Conservation (phyloP, 2,888 invertebrate species). For the Doris montereyensis region DNA sequence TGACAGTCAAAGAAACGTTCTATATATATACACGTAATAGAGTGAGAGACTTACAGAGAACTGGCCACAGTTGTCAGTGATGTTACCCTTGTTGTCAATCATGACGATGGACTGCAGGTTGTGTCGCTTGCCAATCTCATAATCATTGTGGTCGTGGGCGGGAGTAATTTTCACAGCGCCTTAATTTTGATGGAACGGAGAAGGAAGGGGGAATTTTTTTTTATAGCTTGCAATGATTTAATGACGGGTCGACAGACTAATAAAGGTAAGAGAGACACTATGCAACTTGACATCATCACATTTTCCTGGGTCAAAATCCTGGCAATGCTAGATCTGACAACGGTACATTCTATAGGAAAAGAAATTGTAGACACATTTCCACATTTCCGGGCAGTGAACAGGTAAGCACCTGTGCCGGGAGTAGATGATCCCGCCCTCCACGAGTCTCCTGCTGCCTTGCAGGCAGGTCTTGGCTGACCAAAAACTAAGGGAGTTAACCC, state of each 20-base stretch:
- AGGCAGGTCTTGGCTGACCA: too few species aligned
- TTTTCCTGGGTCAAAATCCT: neutral
- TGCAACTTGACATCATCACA: neutral
- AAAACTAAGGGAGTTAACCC: too few species aligned
- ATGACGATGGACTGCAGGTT: conserved; percentile 89
- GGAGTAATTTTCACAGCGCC: conserved; percentile 99
- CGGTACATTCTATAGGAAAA: too few species aligned
- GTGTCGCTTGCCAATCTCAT: conserved; percentile 93
- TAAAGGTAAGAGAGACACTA: neutral
- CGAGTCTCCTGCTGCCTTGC: too few species aligned
- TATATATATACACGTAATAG: too few species aligned
- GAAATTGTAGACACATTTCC: too few species aligned
- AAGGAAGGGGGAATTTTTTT: neutral
- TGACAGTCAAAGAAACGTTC: too few species aligned
- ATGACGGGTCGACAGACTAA: neutral
- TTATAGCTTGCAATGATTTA: neutral
- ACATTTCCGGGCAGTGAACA: too few species aligned
- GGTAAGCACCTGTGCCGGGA: too few species aligned
- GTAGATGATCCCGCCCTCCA: too few species aligned
- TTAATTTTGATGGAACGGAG: conserved; percentile 42
- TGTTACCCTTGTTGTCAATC: conserved; percentile 90
- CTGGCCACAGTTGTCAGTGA: conserved; percentile 84
- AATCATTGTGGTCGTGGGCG: conserved; percentile 97
- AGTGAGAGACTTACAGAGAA: conserved; percentile 82
- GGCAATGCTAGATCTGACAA: too few species aligned